Evolutionary conservation across 2,113 vertebrate genomes (phyloP).

Genomic region (Odontophorus gujanensis): DNA sequence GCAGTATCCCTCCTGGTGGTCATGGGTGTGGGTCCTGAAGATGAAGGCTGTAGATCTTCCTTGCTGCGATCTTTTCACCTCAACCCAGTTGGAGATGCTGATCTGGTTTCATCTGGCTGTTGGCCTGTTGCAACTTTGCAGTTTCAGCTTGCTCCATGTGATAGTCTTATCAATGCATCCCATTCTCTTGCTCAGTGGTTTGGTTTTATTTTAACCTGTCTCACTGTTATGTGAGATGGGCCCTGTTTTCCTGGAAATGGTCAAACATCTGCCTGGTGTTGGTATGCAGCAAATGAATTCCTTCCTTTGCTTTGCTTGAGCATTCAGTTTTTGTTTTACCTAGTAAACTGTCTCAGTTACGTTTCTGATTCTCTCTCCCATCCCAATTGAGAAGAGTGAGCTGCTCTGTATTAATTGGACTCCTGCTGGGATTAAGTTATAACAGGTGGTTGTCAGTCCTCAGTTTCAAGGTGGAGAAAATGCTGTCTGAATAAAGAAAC

Average conservation of each 20-base stretch:
- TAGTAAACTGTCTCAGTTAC: not conserved
- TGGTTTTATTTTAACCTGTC: too few relatives aligned
- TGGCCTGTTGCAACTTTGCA: too few relatives aligned
- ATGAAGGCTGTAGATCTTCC: too few relatives aligned
- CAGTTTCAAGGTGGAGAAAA: not conserved
- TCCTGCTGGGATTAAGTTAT: not conserved
- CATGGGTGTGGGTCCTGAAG: too few relatives aligned
- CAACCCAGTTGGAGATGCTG: too few relatives aligned
- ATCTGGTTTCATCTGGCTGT: too few relatives aligned
- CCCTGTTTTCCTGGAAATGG: not conserved
- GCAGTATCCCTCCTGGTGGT: too few relatives aligned
- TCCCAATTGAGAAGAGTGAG: not conserved
- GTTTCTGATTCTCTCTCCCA: not conserved
- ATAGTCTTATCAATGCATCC: too few relatives aligned
- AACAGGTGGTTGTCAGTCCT: not conserved
- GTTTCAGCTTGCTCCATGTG: too few relatives aligned
- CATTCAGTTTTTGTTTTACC: not conserved
- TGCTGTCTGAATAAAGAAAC: not conserved
- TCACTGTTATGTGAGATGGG: not conserved
- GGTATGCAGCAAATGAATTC: not conserved
- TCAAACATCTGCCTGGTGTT: not conserved
- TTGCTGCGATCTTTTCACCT: too few relatives aligned
- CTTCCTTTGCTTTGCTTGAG: not conserved
- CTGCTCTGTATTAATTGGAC: not conserved
- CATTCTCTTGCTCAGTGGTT: too few relatives aligned